Conservation (phyloP, 2,888 invertebrate species). For the Cephonodes hylas region DNA sequence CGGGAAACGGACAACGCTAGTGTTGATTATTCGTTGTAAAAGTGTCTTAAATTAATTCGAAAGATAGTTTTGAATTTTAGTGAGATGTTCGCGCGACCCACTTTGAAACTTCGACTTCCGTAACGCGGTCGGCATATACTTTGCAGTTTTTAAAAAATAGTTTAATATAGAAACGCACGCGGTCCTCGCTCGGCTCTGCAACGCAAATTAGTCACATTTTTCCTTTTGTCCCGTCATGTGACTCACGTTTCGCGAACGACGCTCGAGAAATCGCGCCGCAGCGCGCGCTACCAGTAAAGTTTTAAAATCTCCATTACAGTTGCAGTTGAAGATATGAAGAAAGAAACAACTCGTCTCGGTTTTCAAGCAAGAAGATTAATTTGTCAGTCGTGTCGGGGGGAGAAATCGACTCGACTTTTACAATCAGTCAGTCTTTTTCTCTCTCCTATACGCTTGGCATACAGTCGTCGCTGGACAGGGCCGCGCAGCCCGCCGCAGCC, state of each 20-base stretch:
- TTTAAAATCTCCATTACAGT: slow-evolving; percentile 44
- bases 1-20: slow-evolving; percentile 37
- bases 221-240: slow-evolving; percentile 52
- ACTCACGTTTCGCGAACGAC: slow-evolving; percentile 34
- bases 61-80: slow-evolving; percentile 39
- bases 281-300: slow-evolving; percentile 27
- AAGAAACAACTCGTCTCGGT: slow-evolving; percentile 28
- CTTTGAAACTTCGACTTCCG: slow-evolving; percentile 69
- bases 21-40: slow-evolving; percentile 41
- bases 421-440: slow-evolving; percentile 88
- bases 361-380: slow-evolving; percentile 40
- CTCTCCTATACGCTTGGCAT: slow-evolving; percentile 86
- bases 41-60: slow-evolving; percentile 42
- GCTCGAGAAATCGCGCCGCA: slow-evolving; percentile 13
- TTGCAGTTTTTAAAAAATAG: slow-evolving; percentile 39
- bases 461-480: slow-evolving; percentile 41
- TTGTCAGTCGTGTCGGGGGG: slow-evolving; percentile 82
- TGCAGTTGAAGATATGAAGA: slow-evolving; percentile 32
- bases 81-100: slow-evolving; percentile 68
- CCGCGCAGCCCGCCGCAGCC: slow-evolving; percentile 18
- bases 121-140: slow-evolving; percentile 60
- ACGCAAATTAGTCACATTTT: slow-evolving; percentile 45
- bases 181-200: slow-evolving; percentile 32
- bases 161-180: slow-evolving; percentile 16
- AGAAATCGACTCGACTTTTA: slow-evolving; percentile 84